Percentiles rank a stretch among this genome's conserved stretches.
phyloP scores from a whole-genome alignment of 2,113 vertebrate species.

The Mesitornis unicolor region DNA sequence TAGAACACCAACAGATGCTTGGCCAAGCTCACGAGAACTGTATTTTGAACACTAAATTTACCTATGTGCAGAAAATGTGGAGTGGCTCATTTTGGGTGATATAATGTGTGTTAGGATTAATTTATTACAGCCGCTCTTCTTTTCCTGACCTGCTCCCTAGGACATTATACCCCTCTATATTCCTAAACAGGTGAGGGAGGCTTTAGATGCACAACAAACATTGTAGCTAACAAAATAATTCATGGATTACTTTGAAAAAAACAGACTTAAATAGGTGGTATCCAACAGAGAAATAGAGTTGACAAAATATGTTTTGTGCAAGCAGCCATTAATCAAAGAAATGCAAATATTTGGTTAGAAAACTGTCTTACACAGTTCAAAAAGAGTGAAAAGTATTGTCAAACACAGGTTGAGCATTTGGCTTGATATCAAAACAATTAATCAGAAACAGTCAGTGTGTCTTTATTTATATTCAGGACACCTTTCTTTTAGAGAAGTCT shows the following conservation, averaged over 20 bases:
- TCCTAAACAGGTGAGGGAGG: neutral
- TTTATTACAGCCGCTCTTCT: neutral
- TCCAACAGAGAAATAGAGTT: neutral
- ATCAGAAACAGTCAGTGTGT: neutral
- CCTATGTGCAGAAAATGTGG: neutral
- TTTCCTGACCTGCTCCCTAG: neutral
- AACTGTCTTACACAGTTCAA: neutral
- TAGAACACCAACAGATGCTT: neutral
- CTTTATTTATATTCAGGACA: neutral
- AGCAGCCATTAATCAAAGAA: neutral
- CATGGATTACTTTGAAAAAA: neutral
- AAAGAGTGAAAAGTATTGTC: neutral
- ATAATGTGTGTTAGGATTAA: neutral
- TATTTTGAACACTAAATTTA: neutral
- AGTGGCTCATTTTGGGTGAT: neutral
- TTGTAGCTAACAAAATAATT: neutral
- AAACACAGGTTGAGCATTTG: neutral
- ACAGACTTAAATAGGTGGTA: neutral
- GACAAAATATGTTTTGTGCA: neutral
- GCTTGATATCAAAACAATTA: neutral
- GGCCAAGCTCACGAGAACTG: neutral
- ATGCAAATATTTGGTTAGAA: neutral
- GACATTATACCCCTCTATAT: neutral
- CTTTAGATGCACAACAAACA: neutral
- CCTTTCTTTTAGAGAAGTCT: neutral